Evolutionary conservation across 1,140 invertebrate species (phyloP).

Genomic region (Drosophila grimshawi): DNA sequence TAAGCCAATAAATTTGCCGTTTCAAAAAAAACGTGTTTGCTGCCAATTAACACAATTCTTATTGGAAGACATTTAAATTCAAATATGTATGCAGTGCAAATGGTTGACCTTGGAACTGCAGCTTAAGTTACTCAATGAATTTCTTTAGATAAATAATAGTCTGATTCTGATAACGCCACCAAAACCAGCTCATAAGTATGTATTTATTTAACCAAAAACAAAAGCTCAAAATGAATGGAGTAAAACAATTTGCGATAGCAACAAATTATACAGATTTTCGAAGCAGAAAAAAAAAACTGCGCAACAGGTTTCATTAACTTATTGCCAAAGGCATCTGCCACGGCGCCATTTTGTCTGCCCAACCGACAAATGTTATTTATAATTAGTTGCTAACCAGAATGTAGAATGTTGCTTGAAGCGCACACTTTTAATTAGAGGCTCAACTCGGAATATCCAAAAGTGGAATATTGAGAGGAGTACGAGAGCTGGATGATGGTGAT

Average conservation of each 20-base stretch:
- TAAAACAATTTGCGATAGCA: slow-evolving; percentile 5
- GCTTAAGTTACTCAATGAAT: slow-evolving; percentile 68
- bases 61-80: slow-evolving; percentile 31
- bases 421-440: slow-evolving; percentile 58
- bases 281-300: not conserved
- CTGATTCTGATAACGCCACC: not conserved
- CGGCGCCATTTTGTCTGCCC: slow-evolving; percentile 71
- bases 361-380: slow-evolving; percentile 39
- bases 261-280: slow-evolving; percentile 2
- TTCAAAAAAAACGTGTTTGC: slow-evolving; percentile 30
- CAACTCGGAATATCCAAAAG: slow-evolving; percentile 13
- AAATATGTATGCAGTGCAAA: slow-evolving; percentile 18
- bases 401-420: slow-evolving; percentile 48
- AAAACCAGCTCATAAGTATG: slow-evolving; percentile 56
- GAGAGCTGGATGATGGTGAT: not conserved
- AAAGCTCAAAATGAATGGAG: slow-evolving; percentile 43
- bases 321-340: slow-evolving; percentile 21
- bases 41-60: slow-evolving; percentile 15
- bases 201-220: slow-evolving; percentile 6
- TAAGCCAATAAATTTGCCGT: not conserved
- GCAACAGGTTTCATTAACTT: slow-evolving; percentile 66
- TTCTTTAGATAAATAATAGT: slow-evolving; percentile 6
- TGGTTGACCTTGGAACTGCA: slow-evolving; percentile 55
- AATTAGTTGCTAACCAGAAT: slow-evolving; percentile 67
- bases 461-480: not conserved